Percentiles rank a stretch among this genome's conserved stretches.
These are phyloP conservation scores for Lepetodrilus schrolli DNA, from an alignment of 2,888 invertebrate genomes.

Conservation along the genomic window DNA sequence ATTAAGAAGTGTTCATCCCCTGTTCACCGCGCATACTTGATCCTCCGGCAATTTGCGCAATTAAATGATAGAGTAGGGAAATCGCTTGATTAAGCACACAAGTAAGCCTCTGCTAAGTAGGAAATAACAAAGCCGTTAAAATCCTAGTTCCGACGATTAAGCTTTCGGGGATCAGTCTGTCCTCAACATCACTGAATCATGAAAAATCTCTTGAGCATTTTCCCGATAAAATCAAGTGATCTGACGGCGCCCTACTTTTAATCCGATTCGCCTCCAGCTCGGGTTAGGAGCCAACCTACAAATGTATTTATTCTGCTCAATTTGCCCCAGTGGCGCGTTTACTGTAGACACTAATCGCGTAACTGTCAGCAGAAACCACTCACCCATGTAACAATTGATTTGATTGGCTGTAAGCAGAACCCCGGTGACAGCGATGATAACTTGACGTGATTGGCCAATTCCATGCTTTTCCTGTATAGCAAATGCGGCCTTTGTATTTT, in stretches of 20 bases:
- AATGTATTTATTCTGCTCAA: constrained; percentile 25
- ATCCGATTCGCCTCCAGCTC: constrained; percentile 15
- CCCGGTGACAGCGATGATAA: background rate
- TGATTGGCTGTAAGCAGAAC: constrained; percentile 6
- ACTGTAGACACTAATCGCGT: constrained; percentile 13
- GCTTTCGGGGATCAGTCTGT: constrained; percentile 21
- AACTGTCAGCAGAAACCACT: constrained; percentile 13
- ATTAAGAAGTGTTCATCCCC: constrained; percentile 23
- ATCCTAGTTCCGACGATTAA: constrained; percentile 26
- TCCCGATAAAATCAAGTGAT: constrained; percentile 27
- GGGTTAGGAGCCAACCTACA: constrained; percentile 17
- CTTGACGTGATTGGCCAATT: background rate
- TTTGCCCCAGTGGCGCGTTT: constrained; percentile 21
- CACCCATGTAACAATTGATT: constrained; percentile 18
- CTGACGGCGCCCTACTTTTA: constrained; percentile 23
- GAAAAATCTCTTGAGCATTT: constrained; percentile 22
- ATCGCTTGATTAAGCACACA: constrained; percentile 19
- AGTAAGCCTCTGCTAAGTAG: constrained; percentile 16
- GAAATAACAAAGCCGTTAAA: constrained; percentile 25
- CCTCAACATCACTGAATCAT: constrained; percentile 6
- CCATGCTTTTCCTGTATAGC: background rate
- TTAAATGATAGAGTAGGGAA: constrained; percentile 27
- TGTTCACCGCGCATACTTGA: background rate
- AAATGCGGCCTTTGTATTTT: background rate
- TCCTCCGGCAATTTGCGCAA: constrained; percentile 23